Evolutionary conservation across 2,888 invertebrate species (phyloP).

Genomic region (Rhopalosiphum nymphaeae): DNA sequence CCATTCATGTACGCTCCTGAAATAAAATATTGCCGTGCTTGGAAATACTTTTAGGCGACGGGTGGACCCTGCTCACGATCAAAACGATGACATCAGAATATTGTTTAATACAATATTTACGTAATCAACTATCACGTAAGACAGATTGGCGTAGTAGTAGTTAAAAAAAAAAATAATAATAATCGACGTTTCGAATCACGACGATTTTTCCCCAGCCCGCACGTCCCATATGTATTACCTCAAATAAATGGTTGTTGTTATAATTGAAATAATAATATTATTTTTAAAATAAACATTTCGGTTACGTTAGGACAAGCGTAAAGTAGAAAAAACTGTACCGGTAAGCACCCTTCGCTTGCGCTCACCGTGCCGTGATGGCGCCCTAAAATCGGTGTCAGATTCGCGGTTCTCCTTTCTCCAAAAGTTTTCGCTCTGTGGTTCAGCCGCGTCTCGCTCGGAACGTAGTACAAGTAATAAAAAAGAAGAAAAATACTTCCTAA

Average conservation of each 20-base stretch:
- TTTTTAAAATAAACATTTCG: not conserved
- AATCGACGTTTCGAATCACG: not conserved
- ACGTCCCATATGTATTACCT: not conserved
- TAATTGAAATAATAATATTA: not conserved
- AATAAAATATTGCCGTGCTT: not conserved
- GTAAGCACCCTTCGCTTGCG: not conserved
- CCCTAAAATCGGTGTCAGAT: not conserved
- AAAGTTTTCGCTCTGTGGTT: not conserved
- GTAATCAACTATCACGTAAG: not conserved
- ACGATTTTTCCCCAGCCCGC: not conserved
- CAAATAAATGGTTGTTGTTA: not conserved
- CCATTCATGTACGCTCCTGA: not conserved
- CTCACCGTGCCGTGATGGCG: not conserved
- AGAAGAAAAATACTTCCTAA: not conserved
- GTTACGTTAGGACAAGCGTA: not conserved
- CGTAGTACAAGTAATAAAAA: not conserved
- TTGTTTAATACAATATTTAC: not conserved
- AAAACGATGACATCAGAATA: not conserved
- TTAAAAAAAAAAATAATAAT: not conserved
- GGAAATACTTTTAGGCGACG: not conserved
- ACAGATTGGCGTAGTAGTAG: not conserved
- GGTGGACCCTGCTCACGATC: not conserved
- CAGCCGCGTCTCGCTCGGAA: not conserved
- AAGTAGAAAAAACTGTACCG: not conserved
- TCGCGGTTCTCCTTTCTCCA: conserved; percentile 11